Evolutionary conservation across 92 coral and sea anemone species (phyloP).

Genomic region (Phenganax subtilis): DNA sequence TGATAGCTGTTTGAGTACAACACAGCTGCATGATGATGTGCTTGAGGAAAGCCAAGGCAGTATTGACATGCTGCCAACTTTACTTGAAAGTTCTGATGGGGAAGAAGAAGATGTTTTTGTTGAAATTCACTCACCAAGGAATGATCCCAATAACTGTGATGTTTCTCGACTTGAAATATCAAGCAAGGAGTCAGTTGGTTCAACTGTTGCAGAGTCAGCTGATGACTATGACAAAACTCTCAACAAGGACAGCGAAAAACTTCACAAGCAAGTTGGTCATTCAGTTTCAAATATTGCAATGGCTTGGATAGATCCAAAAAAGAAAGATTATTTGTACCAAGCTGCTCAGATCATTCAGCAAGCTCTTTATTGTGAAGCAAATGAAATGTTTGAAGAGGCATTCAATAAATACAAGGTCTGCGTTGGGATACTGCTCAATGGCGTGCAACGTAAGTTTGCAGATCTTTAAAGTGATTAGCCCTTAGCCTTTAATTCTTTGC

Average conservation of each 20-base stretch:
- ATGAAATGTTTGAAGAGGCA: conserved; percentile 84
- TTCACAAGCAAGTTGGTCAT: conserved; percentile 12
- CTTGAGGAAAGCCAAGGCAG: conserved; percentile 22
- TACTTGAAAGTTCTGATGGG: conserved; percentile 29
- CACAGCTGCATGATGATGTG: neutral
- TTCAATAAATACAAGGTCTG: conserved; percentile 85
- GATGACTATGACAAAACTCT: too few relatives aligned
- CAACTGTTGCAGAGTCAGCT: neutral
- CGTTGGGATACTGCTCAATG: conserved; percentile 78
- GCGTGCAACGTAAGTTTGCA: conserved; percentile 79
- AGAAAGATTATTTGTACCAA: conserved; percentile 72
- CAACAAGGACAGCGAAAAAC: conserved; percentile 25
- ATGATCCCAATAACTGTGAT: too few relatives aligned
- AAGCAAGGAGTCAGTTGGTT: neutral
- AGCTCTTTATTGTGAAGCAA: conserved; percentile 84
- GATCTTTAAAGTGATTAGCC: neutral
- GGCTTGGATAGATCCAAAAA: conserved; percentile 51
- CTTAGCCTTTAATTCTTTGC: neutral
- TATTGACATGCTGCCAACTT: conserved; percentile 31
- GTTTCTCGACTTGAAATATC: neutral
- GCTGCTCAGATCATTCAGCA: conserved; percentile 83
- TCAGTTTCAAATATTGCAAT: conserved; percentile 48
- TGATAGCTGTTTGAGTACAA: neutral
- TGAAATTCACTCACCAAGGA: conserved; percentile 4
- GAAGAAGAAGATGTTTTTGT: conserved; percentile 32